Base-by-base conservation (phyloP, 2,888 invertebrate species). In the Chrysopilus asiliformis region DNA sequence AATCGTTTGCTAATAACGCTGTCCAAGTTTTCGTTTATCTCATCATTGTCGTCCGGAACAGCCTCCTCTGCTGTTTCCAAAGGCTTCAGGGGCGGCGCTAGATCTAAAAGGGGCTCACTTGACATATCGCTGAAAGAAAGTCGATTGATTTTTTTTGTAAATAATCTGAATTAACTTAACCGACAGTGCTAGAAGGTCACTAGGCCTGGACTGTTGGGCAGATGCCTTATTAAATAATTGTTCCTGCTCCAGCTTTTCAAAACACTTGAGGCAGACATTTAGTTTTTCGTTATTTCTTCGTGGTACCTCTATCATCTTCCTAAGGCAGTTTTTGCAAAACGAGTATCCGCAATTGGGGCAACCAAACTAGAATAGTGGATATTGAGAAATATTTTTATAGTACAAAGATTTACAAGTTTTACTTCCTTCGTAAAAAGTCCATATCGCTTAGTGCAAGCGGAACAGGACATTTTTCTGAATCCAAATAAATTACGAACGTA, bases 331-430 rank as follows among this genome's bases (percentile, higher is more conserved):
- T 41, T 71, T 72, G 57, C 89, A 90, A 62, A 77, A 85, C 31
- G 84, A 79, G 62, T 79, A 79, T 19, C 84, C 84, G 64, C 89
- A 90, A 51, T 72, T 73, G 27, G 83, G 78, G 57, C 89, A 90
- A 14, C 82, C 86, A 65, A 74, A 70, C 86, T 87, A 63, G 15
- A 37, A 22, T 17, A 37, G 15, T 34, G 28, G 32, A 25, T 29
- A 12, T 39, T 31, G 19, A 25, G 2, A 27, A 28, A 30, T 25
- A 24, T 30, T 32, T 35, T 15, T 15, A 32, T 34, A 36, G 20
- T 31, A 19, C 4, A 12, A 44, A 34, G 39, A 36, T 18, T 17
- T 22, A 28, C 10, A 33, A 10, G 18, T 34, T 55, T 57, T 66
- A 78, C 82, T 68, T 84, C 82, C 58, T 74, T 77, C 35, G 73